Evolutionary conservation across 2,888 invertebrate species (phyloP), one percentile per base, ranked within the genome.

Genomic region (Cremastinae sp.): DNA sequence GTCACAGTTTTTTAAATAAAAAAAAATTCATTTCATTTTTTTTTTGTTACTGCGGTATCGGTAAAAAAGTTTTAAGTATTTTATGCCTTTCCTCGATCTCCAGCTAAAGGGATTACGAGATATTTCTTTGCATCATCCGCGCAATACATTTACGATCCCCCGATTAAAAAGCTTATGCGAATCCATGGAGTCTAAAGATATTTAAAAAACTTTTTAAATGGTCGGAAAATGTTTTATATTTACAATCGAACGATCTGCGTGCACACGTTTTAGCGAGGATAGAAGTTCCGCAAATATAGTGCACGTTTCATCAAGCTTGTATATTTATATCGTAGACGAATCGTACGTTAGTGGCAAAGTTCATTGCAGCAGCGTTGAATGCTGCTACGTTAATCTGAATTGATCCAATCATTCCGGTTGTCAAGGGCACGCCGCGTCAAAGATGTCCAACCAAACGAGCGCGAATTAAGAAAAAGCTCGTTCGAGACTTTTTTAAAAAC

Each of bases 331-430:
- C 54, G 54, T 49, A 34, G 58, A 64, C 16, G 68, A 72, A 71
- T 64, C 59, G 51, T 59, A 14, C 53, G 64, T 45, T 34, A 10
- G 56, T 68, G 68, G 64, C 71, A 74, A 75, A 79, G 72, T 74
- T 76, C 65, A 78, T 74, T 74, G 70, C 70, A 59, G 68, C 72
- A 64, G 62, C 68, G 68, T 59, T 69, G 61, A 59, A 69, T 64
- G 70, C 74, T 68, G 70, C 74, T 68, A 73, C 62, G 75, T 78
- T 79, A 81, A 70, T 74, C 62, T 65, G 53, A 78, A 81, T 80
- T 80, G 77, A 78, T 78, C 65, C 76, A 72, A 78, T 78, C 64
- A 59, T 72, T 58, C 43, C 10, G 38, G 59, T 59, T 74, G 68
- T 73, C 73, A 75, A 73, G 74, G 74, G 41, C 65, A 73, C 47